Base-by-base conservation (phyloP, 2,113 vertebrate genomes). In the Clinocottus analis region DNA sequence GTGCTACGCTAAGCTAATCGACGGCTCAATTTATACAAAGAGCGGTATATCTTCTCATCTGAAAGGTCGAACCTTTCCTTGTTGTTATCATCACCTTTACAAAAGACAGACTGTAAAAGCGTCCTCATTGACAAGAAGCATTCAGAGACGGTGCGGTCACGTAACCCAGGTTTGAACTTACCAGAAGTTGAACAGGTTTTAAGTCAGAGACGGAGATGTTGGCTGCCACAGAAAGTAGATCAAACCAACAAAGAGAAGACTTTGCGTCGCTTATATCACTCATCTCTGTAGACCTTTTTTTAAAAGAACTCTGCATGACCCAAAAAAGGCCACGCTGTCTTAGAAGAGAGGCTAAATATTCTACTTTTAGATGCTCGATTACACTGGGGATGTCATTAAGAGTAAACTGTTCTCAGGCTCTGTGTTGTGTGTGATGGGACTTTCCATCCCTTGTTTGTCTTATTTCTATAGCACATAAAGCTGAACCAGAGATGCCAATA, bases 311-410 rank as follows among this genome's bases (percentile, higher is more conserved):
- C 35, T 6, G 25, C 14, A 77, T 55, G 9, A 37, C 55, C 75
- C 64, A 75, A 84, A 90, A 58, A 79, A 79, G 82, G 75, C 66
- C 29, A 88, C 68, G 19, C 6, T 29, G 16, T 72, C 55, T 45
- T 74, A 1, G 55, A 27, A 72, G 47, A 73, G 9, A 1, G 4
- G 7, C 39, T 62, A 31, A 75, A 87, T 72, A 62, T 67, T 75
- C 49, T 85, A 82, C 81, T 91, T 91, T 75, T 87, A 87, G 86
- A 76, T 33, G 2, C 70, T 65, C 43, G 67, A 80, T 86, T 89
- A 74, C 86, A 84, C 77, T 56, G 58, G 83, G 87, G 88, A 92
- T 83, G 75, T 82, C 81, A 88, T 83, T 82, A 84, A 45, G 78
- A 77, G 49, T 72, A 65, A 83, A 70, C 63, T 75, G 82, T 88